phyloP scores from a whole-genome alignment of 2,888 invertebrate genomes.

The Malachius bipustulatus region DNA sequence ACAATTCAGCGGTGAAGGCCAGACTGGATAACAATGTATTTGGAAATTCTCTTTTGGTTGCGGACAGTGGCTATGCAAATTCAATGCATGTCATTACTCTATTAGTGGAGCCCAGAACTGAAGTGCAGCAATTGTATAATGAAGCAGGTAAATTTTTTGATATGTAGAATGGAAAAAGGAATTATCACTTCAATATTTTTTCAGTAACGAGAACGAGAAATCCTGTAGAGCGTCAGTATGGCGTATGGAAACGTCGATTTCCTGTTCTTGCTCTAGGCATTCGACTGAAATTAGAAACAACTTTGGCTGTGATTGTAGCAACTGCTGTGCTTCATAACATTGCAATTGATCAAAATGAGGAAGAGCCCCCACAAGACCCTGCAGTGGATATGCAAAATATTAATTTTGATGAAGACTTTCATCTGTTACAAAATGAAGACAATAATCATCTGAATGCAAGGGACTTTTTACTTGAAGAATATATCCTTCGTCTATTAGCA shows the following conservation, averaged over 20 bases:
- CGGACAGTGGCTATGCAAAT: not conserved
- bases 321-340: conserved; percentile 1
- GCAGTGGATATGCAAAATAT: too few relatives aligned
- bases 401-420: too few relatives aligned
- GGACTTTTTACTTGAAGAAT: too few relatives aligned
- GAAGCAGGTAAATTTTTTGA: too few relatives aligned
- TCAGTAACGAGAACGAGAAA: not conserved
- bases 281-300: not conserved
- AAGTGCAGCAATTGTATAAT: not conserved
- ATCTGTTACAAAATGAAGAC: too few relatives aligned
- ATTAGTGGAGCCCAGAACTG: not conserved
- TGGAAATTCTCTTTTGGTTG: not conserved
- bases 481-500: too few relatives aligned
- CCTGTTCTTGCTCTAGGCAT: not conserved
- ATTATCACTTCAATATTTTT: not conserved
- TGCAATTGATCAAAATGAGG: too few relatives aligned
- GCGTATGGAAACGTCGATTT: conserved; percentile 2
- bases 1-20: not conserved
- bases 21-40: not conserved
- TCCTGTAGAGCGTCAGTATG: not conserved
- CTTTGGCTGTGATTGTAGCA: not conserved
- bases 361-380: too few relatives aligned
- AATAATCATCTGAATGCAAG: too few relatives aligned
- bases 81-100: not conserved
- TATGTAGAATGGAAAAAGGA: too few relatives aligned